Percentiles rank a stretch among this genome's conserved stretches.
Evolutionary conservation across 2,113 vertebrate genomes (phyloP).

Genomic region (Panthera leo): DNA sequence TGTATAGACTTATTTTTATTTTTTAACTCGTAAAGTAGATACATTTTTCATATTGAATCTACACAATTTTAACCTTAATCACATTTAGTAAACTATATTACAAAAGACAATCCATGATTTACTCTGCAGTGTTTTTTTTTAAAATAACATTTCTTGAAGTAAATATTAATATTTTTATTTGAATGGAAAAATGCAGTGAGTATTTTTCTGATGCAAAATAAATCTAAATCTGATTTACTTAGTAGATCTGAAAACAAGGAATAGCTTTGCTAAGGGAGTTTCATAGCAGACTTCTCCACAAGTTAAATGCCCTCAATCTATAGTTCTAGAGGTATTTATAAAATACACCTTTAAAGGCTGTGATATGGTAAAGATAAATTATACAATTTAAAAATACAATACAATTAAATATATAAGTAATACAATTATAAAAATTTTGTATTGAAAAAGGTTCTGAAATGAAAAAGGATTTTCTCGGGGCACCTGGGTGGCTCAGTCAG

Average conservation of each 20-base stretch:
- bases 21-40: background rate
- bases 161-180: background rate
- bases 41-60: background rate
- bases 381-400: no score
- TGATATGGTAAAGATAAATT: background rate
- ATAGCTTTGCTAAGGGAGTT: background rate
- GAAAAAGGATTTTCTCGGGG: background rate
- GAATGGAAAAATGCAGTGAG: background rate
- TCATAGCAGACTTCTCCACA: background rate
- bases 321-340: background rate
- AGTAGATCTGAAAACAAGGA: background rate
- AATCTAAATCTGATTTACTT: background rate
- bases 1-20: background rate
- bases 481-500: no score
- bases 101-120: background rate
- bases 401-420: no score
- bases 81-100: background rate
- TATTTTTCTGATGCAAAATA: background rate
- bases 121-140: background rate
- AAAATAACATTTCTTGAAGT: conserved; percentile 19
- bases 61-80: background rate
- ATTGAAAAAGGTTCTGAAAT: background rate
- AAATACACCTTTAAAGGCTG: background rate
- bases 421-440: background rate
- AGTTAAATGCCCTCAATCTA: background rate